Evolutionary conservation across 2,797 vertebrate genomes (phyloP).

Genomic region (Hydrolagus colliei): DNA sequence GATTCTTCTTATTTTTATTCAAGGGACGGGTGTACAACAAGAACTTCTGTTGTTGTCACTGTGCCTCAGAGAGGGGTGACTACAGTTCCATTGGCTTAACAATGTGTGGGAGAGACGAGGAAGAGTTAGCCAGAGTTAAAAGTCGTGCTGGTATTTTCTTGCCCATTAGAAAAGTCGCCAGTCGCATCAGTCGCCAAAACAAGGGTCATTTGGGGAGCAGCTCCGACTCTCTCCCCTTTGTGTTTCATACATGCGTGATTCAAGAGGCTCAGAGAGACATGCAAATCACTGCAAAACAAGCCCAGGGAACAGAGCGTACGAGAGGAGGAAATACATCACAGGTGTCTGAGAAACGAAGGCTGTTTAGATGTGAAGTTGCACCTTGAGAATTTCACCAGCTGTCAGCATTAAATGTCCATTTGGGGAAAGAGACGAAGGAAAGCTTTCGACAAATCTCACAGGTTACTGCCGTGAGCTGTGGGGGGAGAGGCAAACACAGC

Average conservation of each 20-base stretch:
- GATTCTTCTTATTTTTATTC: no score
- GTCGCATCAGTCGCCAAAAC: background rate
- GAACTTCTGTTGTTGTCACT: background rate
- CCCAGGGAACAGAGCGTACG: constrained; percentile 49
- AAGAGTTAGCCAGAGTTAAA: background rate
- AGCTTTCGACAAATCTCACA: constrained; percentile 49
- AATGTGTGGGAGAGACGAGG: background rate
- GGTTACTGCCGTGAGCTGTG: constrained; percentile 45
- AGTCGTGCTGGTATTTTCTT: background rate
- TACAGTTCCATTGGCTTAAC: background rate
- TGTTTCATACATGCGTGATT: no score
- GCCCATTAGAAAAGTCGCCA: background rate
- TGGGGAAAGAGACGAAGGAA: constrained; percentile 45
- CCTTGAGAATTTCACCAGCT: constrained; percentile 53
- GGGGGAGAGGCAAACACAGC: constrained; percentile 34
- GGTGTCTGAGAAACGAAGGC: constrained; percentile 47
- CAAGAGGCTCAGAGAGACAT: constrained; percentile 42
- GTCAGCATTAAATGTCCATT: constrained; percentile 50
- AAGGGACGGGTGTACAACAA: background rate
- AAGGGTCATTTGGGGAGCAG: background rate
- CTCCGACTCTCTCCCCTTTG: background rate
- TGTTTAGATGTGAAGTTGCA: constrained; percentile 46
- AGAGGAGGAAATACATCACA: constrained; percentile 49
- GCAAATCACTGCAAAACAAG: constrained; percentile 51
- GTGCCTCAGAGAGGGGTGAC: no score